Evolutionary conservation across 2,797 vertebrate genomes (phyloP).

Genomic region (Clangula hyemalis): DNA sequence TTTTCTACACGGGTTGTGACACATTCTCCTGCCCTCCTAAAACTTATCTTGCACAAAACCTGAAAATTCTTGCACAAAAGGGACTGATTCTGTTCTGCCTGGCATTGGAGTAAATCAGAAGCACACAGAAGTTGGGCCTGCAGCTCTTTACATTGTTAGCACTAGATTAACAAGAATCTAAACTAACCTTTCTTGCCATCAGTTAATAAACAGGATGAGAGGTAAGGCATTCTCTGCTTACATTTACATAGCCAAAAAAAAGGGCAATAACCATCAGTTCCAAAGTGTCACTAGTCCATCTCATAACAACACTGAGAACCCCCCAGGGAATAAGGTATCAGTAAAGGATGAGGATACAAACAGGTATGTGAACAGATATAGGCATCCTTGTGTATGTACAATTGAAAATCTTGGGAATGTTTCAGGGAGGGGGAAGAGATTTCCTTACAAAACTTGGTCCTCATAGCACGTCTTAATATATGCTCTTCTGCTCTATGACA

Average conservation of each 20-base stretch:
- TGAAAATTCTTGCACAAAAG: no score
- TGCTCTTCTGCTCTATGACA: neutral
- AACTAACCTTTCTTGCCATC: neutral
- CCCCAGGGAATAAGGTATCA: neutral
- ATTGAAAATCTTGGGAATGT: neutral
- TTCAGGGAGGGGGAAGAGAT: neutral
- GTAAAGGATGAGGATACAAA: neutral
- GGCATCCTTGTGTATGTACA: neutral
- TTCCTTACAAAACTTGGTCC: neutral
- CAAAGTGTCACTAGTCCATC: fast-evolving
- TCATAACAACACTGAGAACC: neutral
- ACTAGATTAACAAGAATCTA: neutral
- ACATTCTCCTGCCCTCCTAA: neutral
- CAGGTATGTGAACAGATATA: neutral
- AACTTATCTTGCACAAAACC: neutral
- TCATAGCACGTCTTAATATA: neutral
- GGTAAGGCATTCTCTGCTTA: neutral
- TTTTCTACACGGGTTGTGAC: neutral
- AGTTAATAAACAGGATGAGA: neutral
- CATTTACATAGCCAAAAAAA: neutral
- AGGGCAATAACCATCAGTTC: neutral
- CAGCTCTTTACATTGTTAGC: neutral
- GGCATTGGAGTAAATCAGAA: neutral
- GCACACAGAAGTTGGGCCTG: neutral
- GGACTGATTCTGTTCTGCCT: neutral